These are phyloP conservation scores for Argyresthia goedartella DNA, from an alignment of 2,888 invertebrate genomes.

Conservation along the genomic window DNA sequence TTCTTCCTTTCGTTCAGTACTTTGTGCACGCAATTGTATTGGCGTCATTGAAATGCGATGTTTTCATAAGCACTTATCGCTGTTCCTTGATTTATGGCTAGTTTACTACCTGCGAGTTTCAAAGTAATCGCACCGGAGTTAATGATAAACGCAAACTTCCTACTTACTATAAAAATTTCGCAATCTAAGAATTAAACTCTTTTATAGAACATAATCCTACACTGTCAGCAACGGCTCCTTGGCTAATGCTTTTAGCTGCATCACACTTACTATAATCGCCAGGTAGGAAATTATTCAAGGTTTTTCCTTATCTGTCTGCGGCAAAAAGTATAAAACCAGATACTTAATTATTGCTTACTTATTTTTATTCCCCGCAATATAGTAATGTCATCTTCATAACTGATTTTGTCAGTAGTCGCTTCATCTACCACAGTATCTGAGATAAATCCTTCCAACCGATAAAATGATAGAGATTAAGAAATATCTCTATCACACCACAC, in stretches of 20 bases:
- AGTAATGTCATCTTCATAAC: neutral
- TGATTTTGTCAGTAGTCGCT: too few relatives aligned
- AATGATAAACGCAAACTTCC: too few relatives aligned
- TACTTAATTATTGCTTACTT: neutral
- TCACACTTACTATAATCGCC: constrained; percentile 17
- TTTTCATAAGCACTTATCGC: neutral
- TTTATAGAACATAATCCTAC: too few relatives aligned
- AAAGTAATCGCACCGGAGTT: neutral
- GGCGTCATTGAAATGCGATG: neutral
- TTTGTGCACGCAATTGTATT: constrained; percentile 6
- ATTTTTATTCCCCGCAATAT: neutral
- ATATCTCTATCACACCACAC: too few relatives aligned
- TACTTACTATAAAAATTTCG: too few relatives aligned
- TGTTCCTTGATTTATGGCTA: neutral
- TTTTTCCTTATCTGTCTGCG: constrained; percentile 26
- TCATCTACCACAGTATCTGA: too few relatives aligned
- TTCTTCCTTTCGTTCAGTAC: constrained; percentile 36
- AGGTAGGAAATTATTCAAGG: constrained; percentile 25
- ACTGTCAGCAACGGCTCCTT: too few relatives aligned
- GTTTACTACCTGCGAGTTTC: neutral
- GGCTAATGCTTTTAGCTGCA: constrained; percentile 6
- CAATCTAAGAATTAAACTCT: too few relatives aligned
- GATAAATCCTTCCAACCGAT: too few relatives aligned
- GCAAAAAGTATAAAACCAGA: constrained; percentile 14
- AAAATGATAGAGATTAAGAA: too few relatives aligned